Base-by-base conservation (phyloP, 2,888 invertebrate species). In the Euplexia lucipara region DNA sequence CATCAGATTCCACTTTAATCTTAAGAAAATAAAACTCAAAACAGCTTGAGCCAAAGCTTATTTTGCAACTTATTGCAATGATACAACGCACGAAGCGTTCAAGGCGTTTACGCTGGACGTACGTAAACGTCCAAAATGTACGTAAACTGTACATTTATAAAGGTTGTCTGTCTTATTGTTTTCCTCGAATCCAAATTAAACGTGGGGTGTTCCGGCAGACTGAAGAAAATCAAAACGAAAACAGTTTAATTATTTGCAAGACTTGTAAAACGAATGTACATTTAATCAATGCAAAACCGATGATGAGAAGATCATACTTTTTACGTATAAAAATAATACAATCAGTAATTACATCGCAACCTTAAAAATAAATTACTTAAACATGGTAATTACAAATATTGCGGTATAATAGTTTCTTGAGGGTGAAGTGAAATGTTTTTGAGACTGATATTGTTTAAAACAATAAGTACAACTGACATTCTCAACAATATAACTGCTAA, bases 121-220 rank as follows among this genome's bases (percentile, higher is more conserved):
- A 75, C 49, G 45, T 74, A 61, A 61, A 64, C 52, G 51, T 64
- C 32, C 37, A 52, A 88, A 88, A 88, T 85, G 82, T 83, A 88
- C 86, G 85, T 84, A 86, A 85, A 80, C 71, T 65, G 58, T 42
- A 41, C 71, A 79, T 80, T 80, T 75, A 78, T 81, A 81, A 58
- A 78, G 73, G 68, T 67, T 70, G 71, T 83, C 68, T 68, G 71
- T 20, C 44, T 68, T 70, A 77, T 75, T 70, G 73, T 81, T 70
- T 70, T 67, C 59, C 37, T 56, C 39, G 48, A 54, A 56, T 26
- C 49, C 26, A 65, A 80, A 76, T 67, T 57, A 70, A 77, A 64
- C 26, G 47, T 22, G 20, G 32, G 2, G 14, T 70, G 44, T 64
- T 61, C 64, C 56, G 66, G 63, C 64, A 81, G 26, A 45, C 51